Conservation (phyloP, 2,888 invertebrate genomes). For the Aphodius sticticus region DNA sequence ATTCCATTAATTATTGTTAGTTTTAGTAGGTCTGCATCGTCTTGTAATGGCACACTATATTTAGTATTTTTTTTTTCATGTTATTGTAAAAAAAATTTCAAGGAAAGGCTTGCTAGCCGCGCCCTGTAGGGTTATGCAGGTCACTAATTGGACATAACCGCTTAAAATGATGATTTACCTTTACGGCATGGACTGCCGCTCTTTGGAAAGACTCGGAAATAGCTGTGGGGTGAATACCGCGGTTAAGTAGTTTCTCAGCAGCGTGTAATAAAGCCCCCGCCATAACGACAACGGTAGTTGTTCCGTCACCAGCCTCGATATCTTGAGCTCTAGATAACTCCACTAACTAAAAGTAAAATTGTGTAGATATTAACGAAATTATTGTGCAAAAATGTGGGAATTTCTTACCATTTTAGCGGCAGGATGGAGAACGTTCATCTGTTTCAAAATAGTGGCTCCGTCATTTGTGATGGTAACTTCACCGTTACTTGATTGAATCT, state of each 20-base stretch:
- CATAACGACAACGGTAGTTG: conserved; percentile 97
- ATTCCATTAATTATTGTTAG: too few relatives aligned
- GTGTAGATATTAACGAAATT: neutral
- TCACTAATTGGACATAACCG: neutral
- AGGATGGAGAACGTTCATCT: conserved; percentile 98
- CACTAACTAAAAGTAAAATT: conserved; percentile 74
- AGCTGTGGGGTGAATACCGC: conserved; percentile 96
- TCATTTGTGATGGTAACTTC: conserved; percentile 99
- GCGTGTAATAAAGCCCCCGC: conserved; percentile 96
- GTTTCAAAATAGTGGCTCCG: conserved; percentile 98
- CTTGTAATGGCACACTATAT: too few relatives aligned
- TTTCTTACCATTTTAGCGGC: conserved; percentile 94
- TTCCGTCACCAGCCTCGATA: conserved; percentile 99
- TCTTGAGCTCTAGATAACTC: conserved; percentile 99
- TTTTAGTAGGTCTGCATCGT: too few relatives aligned
- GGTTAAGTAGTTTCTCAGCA: conserved; percentile 87
- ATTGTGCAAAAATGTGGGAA: neutral
- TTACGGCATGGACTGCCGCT: conserved; percentile 77
- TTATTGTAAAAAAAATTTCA: too few relatives aligned
- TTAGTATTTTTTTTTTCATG: too few relatives aligned
- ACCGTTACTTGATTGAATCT: conserved; percentile 96
- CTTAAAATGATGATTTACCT: conserved; percentile 49
- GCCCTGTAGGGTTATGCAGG: too few relatives aligned
- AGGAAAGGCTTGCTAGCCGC: too few relatives aligned
- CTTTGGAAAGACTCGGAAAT: conserved; percentile 98